These are phyloP conservation scores for Oryzias dopingdopingensis DNA, from an alignment of 2,797 vertebrate species.

Conservation along the genomic window DNA sequence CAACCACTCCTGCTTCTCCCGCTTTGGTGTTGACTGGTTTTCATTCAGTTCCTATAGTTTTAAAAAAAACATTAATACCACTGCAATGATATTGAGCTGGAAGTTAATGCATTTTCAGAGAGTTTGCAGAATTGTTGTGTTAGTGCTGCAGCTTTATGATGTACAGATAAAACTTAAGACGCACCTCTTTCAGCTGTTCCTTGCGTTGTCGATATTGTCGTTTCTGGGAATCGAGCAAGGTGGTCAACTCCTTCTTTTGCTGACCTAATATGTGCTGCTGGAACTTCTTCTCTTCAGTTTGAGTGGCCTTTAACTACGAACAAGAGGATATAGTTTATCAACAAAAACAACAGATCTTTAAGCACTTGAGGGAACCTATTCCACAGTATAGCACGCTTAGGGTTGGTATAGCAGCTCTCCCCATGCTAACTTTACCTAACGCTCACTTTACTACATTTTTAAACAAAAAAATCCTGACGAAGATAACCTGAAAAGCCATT, in stretches of 20 bases:
- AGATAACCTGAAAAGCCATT: too few species aligned
- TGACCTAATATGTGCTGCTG: slow-evolving; percentile 91
- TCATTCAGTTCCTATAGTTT: slow-evolving; percentile 85
- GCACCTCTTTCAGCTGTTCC: slow-evolving; percentile 93
- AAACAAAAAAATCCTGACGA: too few species aligned
- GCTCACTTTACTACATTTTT: too few species aligned
- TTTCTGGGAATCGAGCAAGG: slow-evolving; percentile 88
- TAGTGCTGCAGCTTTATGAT: too few species aligned
- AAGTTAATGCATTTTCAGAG: neutral
- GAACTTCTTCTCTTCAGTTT: slow-evolving; percentile 90
- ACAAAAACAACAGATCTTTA: neutral
- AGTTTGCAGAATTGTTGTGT: too few species aligned
- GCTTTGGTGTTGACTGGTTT: slow-evolving; percentile 91
- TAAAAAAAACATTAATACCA: neutral
- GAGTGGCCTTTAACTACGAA: slow-evolving; percentile 75
- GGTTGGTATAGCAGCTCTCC: too few species aligned
- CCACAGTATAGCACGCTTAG: too few species aligned
- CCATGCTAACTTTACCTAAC: too few species aligned
- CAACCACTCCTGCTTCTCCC: slow-evolving; percentile 93
- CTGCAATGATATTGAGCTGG: neutral
- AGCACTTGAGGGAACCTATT: neutral
- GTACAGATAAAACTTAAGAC: neutral
- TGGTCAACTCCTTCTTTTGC: slow-evolving; percentile 90
- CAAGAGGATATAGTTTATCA: too few species aligned
- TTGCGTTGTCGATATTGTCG: slow-evolving; percentile 90